Percentiles rank a stretch among this genome's conserved stretches.
phyloP scores from a whole-genome alignment of 2,797 vertebrate species.

The Lithobates sylvaticus region DNA sequence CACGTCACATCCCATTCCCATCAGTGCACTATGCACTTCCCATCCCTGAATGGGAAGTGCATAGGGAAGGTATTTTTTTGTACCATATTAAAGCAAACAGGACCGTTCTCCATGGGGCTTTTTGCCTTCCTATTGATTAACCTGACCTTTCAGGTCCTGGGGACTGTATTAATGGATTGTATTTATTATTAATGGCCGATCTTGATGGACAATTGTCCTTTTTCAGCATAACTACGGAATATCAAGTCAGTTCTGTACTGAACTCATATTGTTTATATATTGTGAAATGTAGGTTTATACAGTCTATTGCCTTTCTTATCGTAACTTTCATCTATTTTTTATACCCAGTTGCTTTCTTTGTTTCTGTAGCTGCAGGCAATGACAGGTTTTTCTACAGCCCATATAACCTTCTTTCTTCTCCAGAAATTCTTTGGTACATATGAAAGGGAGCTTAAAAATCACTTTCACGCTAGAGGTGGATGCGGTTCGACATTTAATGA shows the following conservation, averaged over 20 bases:
- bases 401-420: background rate
- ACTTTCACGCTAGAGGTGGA: background rate
- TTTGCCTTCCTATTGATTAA: no score
- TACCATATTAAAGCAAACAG: no score
- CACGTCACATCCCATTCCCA: no score
- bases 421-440: background rate
- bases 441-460: background rate
- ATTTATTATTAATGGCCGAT: no score
- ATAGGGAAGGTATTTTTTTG: no score
- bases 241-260: background rate
- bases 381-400: background rate
- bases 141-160: no score
- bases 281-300: background rate
- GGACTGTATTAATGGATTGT: no score
- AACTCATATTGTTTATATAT: background rate
- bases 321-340: background rate
- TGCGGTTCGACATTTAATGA: background rate
- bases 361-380: background rate
- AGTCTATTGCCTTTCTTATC: background rate
- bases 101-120: no score
- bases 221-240: background rate
- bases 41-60: no score
- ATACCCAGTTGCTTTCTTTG: background rate
- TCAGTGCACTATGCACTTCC: no score
- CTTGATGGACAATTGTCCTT: no score